Base-by-base conservation (phyloP, 2,113 vertebrate species). In the Ramphastos sulfuratus region DNA sequence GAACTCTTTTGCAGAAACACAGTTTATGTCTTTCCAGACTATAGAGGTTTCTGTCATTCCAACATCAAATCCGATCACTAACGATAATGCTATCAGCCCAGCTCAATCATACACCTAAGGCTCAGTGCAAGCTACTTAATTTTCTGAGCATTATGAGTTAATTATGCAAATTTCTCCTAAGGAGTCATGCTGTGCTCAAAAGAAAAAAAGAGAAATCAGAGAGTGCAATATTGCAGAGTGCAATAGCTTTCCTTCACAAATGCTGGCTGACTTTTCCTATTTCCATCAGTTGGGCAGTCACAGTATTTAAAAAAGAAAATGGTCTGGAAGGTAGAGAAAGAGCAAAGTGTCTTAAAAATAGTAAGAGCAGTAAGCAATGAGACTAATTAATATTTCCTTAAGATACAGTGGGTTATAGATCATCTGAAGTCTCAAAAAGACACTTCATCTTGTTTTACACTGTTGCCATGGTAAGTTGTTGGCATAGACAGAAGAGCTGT, bases 331-430 rank as follows among this genome's bases (percentile, higher is more conserved):
- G n/a, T n/a, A n/a, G n/a, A n/a, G n/a, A n/a, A n/a, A n/a, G 5
- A 77, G 19, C 6, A 12, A 84, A 72, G 17, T 39, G 12, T 35
- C 66, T 76, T 59, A 55, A 82, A 89, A 93, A 71, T 2, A 86
- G 11, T 12, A 78, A 48, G 4, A 75, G 4, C 39, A 82, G 30
- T 70, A 91, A 73, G 69, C 28, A 80, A 24, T n/a, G 33, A 85
- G 15, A 20, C 25, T 60, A 92, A 82, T 90, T 90, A 75, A 94
- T 19, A 95, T 48, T 89, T 85, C 17, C 21, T n/a, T 64, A 80
- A 89, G 18, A 91, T 54, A 60, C 3, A 24, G 59, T 37, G 31
- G 9, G 18, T 48, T 87, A 83, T 6, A 87, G 75, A 85, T 91
- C 60, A 96, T 21, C 12, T 33, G 7, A 59, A 71, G 25, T 69